Base-by-base conservation (phyloP, 2,888 invertebrate genomes). In the Tachina fera region DNA sequence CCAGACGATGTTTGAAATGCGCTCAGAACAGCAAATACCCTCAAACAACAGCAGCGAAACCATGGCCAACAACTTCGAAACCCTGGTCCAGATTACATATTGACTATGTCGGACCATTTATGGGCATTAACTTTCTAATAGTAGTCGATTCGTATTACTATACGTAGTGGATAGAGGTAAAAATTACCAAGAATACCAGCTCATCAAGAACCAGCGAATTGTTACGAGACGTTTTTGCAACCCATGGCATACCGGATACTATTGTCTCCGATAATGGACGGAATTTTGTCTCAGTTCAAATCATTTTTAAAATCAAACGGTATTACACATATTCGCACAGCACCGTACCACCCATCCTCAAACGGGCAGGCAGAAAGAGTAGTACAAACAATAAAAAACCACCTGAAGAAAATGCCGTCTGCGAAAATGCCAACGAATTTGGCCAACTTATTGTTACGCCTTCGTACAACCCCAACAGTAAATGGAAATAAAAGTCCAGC, bases 21-120 rank as follows among this genome's bases (percentile, higher is more conserved):
- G 41, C 53, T 22, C 49, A 74, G 19, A 47, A 76, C 10, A 85
- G 68, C n/a, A 79, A 68, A 67, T 61, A 63, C 41, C 82, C 77
- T 19, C 45, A 75, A 79, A 39, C 63, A 43, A 65, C 75, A 14
- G 11, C n/a, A 13, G 45, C 53, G 16, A 67, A 67, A 56, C 74
- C 72, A 39, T 83, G 83, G 74, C 67, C 78, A 14, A 19, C 74
- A 67, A 68, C 74, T n/a, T 39, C 16, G 14, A 75, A 61, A 41
- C 68, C 82, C 0, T 79, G 78, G 82, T 56, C 76, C 16, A 53
- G 81, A 19, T 47, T 79, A 14, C 83, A 86, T 16, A 83, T 86
- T 11, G 84, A 87, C 22, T 87, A 87, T 53, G 78, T 87, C 6
- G 85, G 85, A 63, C 85, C 83, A 16, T 83, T 87, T 53, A 68